These are phyloP conservation scores for Callipepla squamata DNA, from an alignment of 2,113 vertebrate species.

Conservation along the genomic window DNA sequence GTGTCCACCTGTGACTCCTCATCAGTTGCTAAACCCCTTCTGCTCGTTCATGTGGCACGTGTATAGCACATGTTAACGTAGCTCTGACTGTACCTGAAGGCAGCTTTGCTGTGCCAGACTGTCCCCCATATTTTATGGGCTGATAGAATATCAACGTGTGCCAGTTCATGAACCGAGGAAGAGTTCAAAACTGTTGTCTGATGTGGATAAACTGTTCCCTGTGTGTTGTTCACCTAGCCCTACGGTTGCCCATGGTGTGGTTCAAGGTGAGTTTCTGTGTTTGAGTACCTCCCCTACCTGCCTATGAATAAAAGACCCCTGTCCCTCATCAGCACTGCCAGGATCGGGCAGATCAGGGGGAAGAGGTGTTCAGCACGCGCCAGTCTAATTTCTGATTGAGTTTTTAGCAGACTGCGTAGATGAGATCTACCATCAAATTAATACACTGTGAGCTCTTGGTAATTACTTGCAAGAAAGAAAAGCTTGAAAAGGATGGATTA, in stretches of 20 bases:
- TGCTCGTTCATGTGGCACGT: accelerated
- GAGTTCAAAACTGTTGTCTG: background rate
- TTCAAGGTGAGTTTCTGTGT: background rate
- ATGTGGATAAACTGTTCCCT: background rate
- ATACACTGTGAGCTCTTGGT: conserved; percentile 56
- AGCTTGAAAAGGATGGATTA: background rate
- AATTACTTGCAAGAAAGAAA: conserved; percentile 36
- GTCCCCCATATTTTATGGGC: background rate
- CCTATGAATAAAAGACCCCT: background rate
- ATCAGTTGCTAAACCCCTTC: background rate
- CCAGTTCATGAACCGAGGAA: background rate
- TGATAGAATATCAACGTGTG: background rate
- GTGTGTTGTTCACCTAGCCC: background rate
- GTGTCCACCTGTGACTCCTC: background rate
- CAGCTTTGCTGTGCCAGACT: background rate
- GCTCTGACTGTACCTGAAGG: background rate
- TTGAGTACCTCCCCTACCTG: background rate
- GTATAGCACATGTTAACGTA: accelerated
- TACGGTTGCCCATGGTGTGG: background rate
- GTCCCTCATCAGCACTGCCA: background rate
- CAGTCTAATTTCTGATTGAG: conserved; percentile 29
- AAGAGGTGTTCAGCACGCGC: background rate
- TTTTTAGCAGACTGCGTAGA: background rate
- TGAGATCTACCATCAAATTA: conserved; percentile 30
- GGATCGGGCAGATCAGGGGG: background rate